phyloP scores from a whole-genome alignment of 2,113 vertebrate species.

The Eulemur macaco region DNA sequence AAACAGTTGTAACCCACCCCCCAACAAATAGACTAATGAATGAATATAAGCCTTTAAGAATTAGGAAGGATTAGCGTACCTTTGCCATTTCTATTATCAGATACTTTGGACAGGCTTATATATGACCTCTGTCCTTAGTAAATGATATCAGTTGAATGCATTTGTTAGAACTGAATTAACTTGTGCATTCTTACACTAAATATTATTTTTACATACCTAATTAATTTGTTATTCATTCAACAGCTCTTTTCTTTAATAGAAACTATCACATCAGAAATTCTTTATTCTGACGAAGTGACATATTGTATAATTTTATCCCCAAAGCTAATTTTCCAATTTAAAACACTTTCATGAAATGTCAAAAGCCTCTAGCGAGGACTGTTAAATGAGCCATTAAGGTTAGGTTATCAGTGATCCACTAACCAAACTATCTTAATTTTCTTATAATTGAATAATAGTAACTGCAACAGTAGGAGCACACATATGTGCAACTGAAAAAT shows the following conservation, averaged over 20 bases:
- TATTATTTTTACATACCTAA: background rate
- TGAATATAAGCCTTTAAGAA: slow-evolving; percentile 8
- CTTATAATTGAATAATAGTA: background rate
- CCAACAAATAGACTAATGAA: background rate
- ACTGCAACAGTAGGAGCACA: background rate
- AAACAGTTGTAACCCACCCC: background rate
- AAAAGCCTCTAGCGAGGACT: background rate
- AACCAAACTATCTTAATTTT: background rate
- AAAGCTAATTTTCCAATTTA: background rate
- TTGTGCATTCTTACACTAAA: background rate
- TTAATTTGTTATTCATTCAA: background rate
- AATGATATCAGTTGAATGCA: background rate
- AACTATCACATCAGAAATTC: background rate
- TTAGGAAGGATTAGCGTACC: background rate
- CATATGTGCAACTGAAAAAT: background rate
- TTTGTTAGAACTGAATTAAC: background rate
- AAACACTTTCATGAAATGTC: background rate
- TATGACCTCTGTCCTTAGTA: background rate
- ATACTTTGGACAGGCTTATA: background rate
- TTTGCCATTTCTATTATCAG: slow-evolving; percentile 10
- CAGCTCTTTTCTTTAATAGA: background rate
- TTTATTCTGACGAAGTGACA: background rate
- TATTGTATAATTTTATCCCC: background rate
- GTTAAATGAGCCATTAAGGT: background rate
- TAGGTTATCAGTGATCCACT: background rate